Base-by-base conservation (phyloP, 2,888 invertebrate species). In the Aelia acuminata region DNA sequence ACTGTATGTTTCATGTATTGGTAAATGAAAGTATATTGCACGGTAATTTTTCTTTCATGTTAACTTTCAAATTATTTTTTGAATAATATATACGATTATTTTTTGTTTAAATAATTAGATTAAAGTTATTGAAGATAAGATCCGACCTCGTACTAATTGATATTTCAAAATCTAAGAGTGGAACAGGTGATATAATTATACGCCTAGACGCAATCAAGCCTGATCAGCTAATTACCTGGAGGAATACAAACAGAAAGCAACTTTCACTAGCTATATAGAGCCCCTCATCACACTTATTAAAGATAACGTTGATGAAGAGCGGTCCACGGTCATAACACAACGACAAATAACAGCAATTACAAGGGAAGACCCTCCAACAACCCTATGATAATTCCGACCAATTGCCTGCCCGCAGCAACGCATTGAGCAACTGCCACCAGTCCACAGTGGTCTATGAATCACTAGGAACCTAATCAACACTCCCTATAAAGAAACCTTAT, bases 301-400 rank as follows among this genome's bases (percentile, higher is more conserved):
- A 43, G 11, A 80, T 80, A 20, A 80, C n/a, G 15, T 18, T 26
- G 63, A 70, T 70, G 63, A 47, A 80, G 80, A n/a, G 43, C 80
- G 22, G 43, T 43, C 5, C n/a, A 20, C n/a, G 13, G 43, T 20
- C 75, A 75, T 75, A 75, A 75, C 39, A 39, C 75, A 20, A 35
- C 75, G 43, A 47, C 43, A 80, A 80, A 80, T 80, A 80, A 80
- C 43, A 47, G 43, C 43, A 80, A 80, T 80, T 80, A 80, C 43
- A 22, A 39, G 80, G 80, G 18, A n/a, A 80, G 80, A 80, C 43
- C 18, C n/a, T n/a, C n/a, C n/a, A n/a, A n/a, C 43, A 13, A 70
- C 63, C 31, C 80, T 80, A 7, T 80, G 80, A 80, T 80, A 80
- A 80, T 80, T 80, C 80, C 80, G 80, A 43, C 80, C 80, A 80